Evolutionary conservation across 2,113 vertebrate genomes (phyloP), one percentile per base, ranked within the genome.

Genomic region (Clarias batrachus): DNA sequence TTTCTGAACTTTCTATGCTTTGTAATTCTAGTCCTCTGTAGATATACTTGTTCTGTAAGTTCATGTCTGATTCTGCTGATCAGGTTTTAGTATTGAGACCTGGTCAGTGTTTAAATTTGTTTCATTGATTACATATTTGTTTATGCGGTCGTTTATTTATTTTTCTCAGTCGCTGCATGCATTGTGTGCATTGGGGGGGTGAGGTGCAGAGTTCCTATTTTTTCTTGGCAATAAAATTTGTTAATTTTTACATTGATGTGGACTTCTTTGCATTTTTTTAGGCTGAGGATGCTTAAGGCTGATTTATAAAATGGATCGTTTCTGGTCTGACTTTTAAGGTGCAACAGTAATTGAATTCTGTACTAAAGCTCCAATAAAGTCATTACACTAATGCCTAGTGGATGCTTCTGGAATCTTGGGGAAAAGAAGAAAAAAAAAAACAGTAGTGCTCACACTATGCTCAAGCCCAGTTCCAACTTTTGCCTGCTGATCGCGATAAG

Each of bases 171-270:
- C 48, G 8, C 12, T 62, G 59, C 30, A 81, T 81, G 23, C 33
- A 62, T 81, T 11, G 8, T 76, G 41, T 23, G 11, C 4, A 21
- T 19, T 21, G 48, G 7, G 7, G 48, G 6, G 48, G 48, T 7
- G 6, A 68, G 81, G 52, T 66, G 41, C 33, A 41, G 21, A 59
- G 14, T 37, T 21, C 21, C 62, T 82, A 25, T 82, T 25, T 10
- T 48, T 48, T 8, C 17, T 82, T 82, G 0, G 16, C 27, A 56
- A 83, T 83, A 89, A 91, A 74, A 25, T 48, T 14, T 76, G 33
- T 19, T 13, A 4, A 66, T 66, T 66, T 65, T 74, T 13, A 74
- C 37, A 25, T 37, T 25, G 10, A 2, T 74, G 71, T 52, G 21
- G 21, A 74, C 48, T 0, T 8, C 14, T 54, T 76, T 76, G 4